These are phyloP conservation scores for Geopemphigus sp. DNA, from an alignment of 1,140 invertebrate species.

Conservation along the genomic window DNA sequence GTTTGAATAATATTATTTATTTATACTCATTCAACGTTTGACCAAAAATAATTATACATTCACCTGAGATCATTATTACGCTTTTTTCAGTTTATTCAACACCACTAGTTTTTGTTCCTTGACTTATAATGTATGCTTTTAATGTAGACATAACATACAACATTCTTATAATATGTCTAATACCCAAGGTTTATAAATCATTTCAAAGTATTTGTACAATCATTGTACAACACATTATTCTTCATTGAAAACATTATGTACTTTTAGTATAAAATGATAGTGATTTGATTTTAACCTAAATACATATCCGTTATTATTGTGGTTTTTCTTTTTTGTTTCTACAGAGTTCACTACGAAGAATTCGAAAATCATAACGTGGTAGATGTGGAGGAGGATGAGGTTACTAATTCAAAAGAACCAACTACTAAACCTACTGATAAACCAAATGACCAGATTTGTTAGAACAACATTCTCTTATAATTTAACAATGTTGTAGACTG, in stretches of 20 bases:
- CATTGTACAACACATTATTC: background rate
- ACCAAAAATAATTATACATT: constrained; percentile 11
- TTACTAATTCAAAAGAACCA: constrained; percentile 11
- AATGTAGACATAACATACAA: background rate
- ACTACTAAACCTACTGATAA: background rate
- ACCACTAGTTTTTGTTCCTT: constrained; percentile 1
- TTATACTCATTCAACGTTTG: constrained; percentile 1
- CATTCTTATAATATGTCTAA: background rate
- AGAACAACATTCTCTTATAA: background rate
- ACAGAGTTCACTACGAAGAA: constrained; percentile 20
- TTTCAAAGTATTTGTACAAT: background rate
- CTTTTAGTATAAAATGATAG: background rate
- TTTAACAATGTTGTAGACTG: background rate
- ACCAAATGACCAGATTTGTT: constrained; percentile 13
- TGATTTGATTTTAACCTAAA: background rate
- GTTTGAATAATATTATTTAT: constrained; percentile 24
- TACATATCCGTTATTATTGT: background rate
- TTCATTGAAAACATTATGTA: background rate
- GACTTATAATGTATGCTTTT: background rate
- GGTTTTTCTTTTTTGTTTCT: constrained; percentile 34
- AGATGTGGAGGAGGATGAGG: constrained; percentile 19
- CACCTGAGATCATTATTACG: background rate
- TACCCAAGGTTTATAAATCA: background rate
- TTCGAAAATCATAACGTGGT: constrained; percentile 20
- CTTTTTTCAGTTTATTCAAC: constrained; percentile 20